Conservation (phyloP, 1,140 invertebrate species). For the Drosophila sechellia region DNA sequence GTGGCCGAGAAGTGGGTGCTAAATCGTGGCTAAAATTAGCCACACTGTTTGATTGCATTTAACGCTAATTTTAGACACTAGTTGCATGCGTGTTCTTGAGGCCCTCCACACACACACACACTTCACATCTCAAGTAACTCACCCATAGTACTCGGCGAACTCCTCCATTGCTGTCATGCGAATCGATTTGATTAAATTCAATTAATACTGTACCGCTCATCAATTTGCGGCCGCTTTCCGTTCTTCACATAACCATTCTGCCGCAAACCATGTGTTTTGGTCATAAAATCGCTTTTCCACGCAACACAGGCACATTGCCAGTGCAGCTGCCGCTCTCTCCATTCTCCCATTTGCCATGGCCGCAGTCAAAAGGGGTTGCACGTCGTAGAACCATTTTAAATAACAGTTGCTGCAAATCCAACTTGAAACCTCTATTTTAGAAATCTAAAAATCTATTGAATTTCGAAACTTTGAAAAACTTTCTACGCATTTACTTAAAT, state of each 20-base stretch:
- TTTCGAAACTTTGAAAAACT: too few relatives aligned
- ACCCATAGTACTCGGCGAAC: conserved; percentile 56
- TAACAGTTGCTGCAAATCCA: too few relatives aligned
- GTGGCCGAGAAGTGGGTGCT: conserved; percentile 54
- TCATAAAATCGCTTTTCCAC: conserved; percentile 44
- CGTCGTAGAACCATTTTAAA: not conserved
- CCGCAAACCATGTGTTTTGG: conserved; percentile 35
- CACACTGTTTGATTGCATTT: conserved; percentile 52
- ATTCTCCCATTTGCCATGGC: conserved; percentile 5
- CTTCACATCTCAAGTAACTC: conserved; percentile 6
- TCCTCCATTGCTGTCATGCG: conserved; percentile 50
- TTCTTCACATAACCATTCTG: conserved; percentile 49
- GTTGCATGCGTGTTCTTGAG: conserved; percentile 42
- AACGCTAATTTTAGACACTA: conserved; percentile 65
- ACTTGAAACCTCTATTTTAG: too few relatives aligned
- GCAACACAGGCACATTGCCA: conserved; percentile 17
- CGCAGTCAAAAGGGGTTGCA: not conserved
- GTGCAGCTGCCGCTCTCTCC: conserved; percentile 31
- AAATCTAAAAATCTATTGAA: too few relatives aligned
- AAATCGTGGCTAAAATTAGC: conserved; percentile 59
- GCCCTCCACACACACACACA: not conserved
- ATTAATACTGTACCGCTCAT: conserved; percentile 37
- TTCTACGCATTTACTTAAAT: too few relatives aligned
- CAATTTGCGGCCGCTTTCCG: conserved; percentile 29
- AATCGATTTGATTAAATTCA: conserved; percentile 49